These are phyloP conservation scores for Lineus longissimus DNA, from an alignment of 1,140 invertebrate species.

Conservation along the genomic window DNA sequence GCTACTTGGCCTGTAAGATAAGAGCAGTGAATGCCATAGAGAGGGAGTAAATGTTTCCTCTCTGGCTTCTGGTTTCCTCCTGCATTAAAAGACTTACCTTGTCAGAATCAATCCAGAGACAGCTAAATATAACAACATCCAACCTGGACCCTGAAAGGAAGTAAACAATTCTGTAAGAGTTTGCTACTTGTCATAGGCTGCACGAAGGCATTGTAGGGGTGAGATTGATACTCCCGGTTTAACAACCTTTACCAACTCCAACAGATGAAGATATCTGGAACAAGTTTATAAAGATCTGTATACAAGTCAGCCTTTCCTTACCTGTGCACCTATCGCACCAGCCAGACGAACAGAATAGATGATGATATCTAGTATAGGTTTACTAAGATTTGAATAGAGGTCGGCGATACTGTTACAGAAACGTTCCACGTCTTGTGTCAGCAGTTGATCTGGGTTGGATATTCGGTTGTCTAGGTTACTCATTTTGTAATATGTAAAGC, in stretches of 20 bases:
- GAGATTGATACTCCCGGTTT: no score
- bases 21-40: no score
- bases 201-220: no score
- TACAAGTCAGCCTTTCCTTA: no score
- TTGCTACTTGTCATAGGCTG: no score
- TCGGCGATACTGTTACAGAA: slow-evolving; percentile 94
- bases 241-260: no score
- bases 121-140: slow-evolving; percentile 82
- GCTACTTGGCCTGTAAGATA: no score
- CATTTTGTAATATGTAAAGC: slow-evolving; percentile 97
- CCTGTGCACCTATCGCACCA: not conserved
- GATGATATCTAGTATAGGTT: slow-evolving; percentile 53
- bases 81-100: slow-evolving; percentile 27
- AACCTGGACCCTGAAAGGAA: slow-evolving; percentile 70
- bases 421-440: slow-evolving; percentile 95
- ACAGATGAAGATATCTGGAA: no score
- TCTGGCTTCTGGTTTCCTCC: no score
- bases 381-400: slow-evolving; percentile 95
- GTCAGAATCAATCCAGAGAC: slow-evolving; percentile 68
- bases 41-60: no score
- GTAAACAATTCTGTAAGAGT: slow-evolving; percentile 21
- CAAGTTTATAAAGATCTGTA: no score
- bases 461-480: slow-evolving; percentile 91
- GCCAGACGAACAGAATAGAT: not conserved
- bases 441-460: slow-evolving; percentile 90